Conservation (phyloP, 1,140 invertebrate species). For the Chlorops oryzae region DNA sequence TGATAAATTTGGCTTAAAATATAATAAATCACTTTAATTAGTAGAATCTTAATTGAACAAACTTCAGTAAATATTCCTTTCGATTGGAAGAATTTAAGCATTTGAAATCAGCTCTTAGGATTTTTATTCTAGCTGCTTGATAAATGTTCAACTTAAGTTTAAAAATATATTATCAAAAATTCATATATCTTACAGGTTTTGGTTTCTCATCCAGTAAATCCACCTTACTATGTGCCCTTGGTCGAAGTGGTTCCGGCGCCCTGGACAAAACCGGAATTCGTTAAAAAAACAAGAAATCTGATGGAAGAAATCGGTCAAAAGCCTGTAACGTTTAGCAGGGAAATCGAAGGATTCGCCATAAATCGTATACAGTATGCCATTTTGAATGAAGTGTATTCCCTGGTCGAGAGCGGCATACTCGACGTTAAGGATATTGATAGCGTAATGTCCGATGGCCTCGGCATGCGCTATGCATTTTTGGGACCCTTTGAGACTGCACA, state of each 20-base stretch:
- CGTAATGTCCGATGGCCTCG: conserved; percentile 90
- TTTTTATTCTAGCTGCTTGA: too few relatives aligned
- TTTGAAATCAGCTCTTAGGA: too few relatives aligned
- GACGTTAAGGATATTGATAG: conserved; percentile 85
- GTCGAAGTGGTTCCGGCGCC: conserved; percentile 92
- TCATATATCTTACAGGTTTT: conserved; percentile 42
- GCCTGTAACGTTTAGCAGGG: conserved; percentile 76
- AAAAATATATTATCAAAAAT: too few relatives aligned
- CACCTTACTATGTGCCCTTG: conserved; percentile 90
- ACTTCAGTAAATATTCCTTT: too few relatives aligned
- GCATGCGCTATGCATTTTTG: conserved; percentile 90
- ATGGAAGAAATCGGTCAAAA: conserved; percentile 87
- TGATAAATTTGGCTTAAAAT: too few relatives aligned
- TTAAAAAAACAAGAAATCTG: conserved; percentile 60
- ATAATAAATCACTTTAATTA: too few relatives aligned
- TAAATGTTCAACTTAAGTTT: too few relatives aligned
- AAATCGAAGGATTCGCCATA: conserved; percentile 87
- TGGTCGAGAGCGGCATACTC: conserved; percentile 78
- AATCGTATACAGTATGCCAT: conserved; percentile 96
- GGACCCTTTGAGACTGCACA: conserved; percentile 91
- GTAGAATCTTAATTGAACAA: too few relatives aligned
- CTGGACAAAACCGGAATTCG: conserved; percentile 64
- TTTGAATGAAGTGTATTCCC: conserved; percentile 84
- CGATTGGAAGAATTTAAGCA: too few relatives aligned
- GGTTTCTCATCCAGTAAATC: conserved; percentile 88